Evolutionary conservation across 2,888 invertebrate genomes (phyloP).

Genomic region (Latrodectus elegans): DNA sequence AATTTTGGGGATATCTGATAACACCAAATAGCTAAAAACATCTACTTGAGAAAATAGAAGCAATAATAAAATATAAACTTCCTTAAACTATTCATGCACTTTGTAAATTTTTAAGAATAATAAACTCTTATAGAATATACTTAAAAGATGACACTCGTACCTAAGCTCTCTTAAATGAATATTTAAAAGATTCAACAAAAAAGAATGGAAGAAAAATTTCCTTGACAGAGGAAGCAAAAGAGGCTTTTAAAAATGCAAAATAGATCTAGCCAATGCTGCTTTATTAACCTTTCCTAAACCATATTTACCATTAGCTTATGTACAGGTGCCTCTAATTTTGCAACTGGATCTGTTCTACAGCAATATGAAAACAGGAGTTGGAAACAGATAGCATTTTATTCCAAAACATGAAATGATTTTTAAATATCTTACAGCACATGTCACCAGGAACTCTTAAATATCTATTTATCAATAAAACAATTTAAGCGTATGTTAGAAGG

Average conservation of each 20-base stretch:
- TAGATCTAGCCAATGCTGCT: slow-evolving; percentile 38
- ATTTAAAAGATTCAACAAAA: slow-evolving; percentile 18
- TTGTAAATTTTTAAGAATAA: slow-evolving; percentile 42
- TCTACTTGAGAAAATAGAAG: slow-evolving; percentile 14
- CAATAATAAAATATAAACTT: slow-evolving; percentile 23
- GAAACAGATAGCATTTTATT: slow-evolving; percentile 62
- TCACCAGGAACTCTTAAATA: slow-evolving; percentile 71
- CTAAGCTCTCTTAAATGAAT: neutral
- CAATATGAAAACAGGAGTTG: slow-evolving; percentile 69
- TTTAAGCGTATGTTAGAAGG: slow-evolving; percentile 66
- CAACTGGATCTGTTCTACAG: slow-evolving; percentile 72
- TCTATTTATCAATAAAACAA: slow-evolving; percentile 65
- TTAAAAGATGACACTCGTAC: slow-evolving; percentile 16
- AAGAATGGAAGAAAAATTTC: slow-evolving; percentile 9
- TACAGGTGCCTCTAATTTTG: slow-evolving; percentile 75
- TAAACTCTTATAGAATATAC: slow-evolving; percentile 62
- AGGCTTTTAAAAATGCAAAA: slow-evolving; percentile 9
- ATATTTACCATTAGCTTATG: slow-evolving; percentile 16
- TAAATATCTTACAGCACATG: slow-evolving; percentile 18
- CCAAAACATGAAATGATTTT: slow-evolving; percentile 20
- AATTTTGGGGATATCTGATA: slow-evolving; percentile 40
- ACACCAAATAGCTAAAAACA: slow-evolving; percentile 11
- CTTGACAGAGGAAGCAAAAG: slow-evolving; percentile 18
- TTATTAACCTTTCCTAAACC: slow-evolving; percentile 40
- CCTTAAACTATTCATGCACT: slow-evolving; percentile 29